Evolutionary conservation across 2,113 vertebrate species (phyloP).

Genomic region (Dermatemys mawii): DNA sequence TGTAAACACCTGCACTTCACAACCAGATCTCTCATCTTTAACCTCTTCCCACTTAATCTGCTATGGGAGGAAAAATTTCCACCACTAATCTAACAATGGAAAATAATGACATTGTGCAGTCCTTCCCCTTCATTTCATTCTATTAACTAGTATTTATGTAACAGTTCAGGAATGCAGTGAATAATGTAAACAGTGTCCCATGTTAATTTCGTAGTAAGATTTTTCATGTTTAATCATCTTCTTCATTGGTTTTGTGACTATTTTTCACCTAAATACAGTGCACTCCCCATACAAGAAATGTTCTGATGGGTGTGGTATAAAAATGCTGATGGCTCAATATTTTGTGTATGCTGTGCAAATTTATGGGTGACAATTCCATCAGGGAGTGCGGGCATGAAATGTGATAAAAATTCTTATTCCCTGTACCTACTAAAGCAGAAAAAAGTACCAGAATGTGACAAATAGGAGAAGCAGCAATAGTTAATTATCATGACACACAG

Average conservation of each 20-base stretch:
- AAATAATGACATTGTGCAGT: neutral
- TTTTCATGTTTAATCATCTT: neutral
- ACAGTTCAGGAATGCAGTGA: neutral
- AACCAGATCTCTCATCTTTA: neutral
- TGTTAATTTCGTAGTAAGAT: neutral
- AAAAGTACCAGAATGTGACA: slow-evolving; percentile 71
- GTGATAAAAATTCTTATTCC: slow-evolving; percentile 77
- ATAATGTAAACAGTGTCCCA: neutral
- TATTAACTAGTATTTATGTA: neutral
- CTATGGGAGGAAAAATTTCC: neutral
- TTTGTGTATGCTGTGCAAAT: slow-evolving; percentile 77
- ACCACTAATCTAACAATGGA: neutral
- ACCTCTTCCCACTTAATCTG: neutral
- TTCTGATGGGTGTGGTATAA: slow-evolving; percentile 16
- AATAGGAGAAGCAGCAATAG: slow-evolving; percentile 71
- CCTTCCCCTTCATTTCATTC: neutral
- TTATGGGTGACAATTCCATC: slow-evolving; percentile 76
- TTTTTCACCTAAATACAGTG: neutral
- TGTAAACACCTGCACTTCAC: neutral
- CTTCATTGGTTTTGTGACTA: neutral
- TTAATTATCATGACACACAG: slow-evolving; percentile 77
- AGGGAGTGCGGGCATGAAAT: slow-evolving; percentile 66
- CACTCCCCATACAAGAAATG: neutral
- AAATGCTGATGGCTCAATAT: slow-evolving; percentile 72
- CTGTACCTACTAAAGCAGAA: slow-evolving; percentile 69